A percentile compares a stretch with the other conserved stretches of the same genome.
phyloP scores from a whole-genome alignment of 2,797 vertebrate genomes.

The Anomalospiza imberbis region DNA sequence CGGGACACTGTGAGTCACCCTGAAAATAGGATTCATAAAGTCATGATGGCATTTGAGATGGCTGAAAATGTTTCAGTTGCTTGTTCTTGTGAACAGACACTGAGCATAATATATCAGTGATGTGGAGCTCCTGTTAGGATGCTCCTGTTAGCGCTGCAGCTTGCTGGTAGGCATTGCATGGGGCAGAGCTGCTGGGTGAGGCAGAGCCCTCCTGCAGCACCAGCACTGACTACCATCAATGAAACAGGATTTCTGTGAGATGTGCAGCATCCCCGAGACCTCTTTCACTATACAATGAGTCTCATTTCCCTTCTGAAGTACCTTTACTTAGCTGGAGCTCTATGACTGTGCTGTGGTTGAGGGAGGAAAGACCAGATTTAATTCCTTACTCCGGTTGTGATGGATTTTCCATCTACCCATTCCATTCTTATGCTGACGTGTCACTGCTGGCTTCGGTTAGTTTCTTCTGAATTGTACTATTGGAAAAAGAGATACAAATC shows the following conservation, averaged over 20 bases:
- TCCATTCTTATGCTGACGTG: neutral
- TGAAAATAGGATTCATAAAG: neutral
- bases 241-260: neutral
- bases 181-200: neutral
- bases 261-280: neutral
- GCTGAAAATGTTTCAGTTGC: neutral
- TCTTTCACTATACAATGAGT: neutral
- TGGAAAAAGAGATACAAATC: neutral
- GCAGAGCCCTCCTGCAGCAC: neutral
- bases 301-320: neutral
- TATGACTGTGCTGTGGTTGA: neutral
- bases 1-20: neutral
- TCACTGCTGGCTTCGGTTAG: neutral
- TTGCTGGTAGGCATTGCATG: neutral
- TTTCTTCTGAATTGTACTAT: neutral
- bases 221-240: neutral
- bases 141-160: neutral
- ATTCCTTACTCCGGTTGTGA: neutral
- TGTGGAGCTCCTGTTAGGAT: neutral
- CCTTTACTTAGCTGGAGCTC: neutral
- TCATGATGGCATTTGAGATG: neutral
- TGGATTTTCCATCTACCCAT: neutral
- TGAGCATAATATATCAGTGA: accelerated
- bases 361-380: neutral
- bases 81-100: neutral